Conservation (phyloP, 2,888 invertebrate genomes). For the Panopea generosa region DNA sequence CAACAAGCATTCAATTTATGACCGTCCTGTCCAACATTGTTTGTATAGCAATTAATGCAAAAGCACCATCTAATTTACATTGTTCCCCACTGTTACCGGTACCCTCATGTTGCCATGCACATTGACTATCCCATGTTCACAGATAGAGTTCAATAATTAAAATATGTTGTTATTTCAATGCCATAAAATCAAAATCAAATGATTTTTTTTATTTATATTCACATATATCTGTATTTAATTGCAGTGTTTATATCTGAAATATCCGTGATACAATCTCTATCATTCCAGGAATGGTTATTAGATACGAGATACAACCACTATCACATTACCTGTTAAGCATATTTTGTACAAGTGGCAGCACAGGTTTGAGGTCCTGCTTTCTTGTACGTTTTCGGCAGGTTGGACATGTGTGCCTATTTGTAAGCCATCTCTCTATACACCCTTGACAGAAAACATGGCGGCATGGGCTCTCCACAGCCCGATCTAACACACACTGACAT, state of each 20-base stretch:
- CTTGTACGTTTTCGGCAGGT: slow-evolving; percentile 73
- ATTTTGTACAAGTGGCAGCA: slow-evolving; percentile 80
- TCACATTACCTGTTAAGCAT: slow-evolving; percentile 74
- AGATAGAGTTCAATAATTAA: no score
- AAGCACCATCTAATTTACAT: no score
- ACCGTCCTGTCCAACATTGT: no score
- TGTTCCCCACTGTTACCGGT: no score
- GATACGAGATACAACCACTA: no score
- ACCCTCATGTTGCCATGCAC: no score
- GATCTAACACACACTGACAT: slow-evolving; percentile 80
- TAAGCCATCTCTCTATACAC: slow-evolving; percentile 78
- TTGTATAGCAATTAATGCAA: no score
- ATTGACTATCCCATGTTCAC: no score
- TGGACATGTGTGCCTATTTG: slow-evolving; percentile 75
- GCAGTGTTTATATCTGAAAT: not conserved
- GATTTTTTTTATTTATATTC: not conserved
- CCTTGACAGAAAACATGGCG: slow-evolving; percentile 82
- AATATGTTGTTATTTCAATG: not conserved
- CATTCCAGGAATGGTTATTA: no score
- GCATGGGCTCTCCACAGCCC: slow-evolving; percentile 80
- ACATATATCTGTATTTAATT: not conserved
- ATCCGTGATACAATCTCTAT: not conserved
- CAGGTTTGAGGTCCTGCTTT: slow-evolving; percentile 69
- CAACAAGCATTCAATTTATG: no score
- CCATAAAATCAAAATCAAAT: not conserved